phyloP scores from a whole-genome alignment of 1,140 invertebrate species.

The Maniola jurtina region DNA sequence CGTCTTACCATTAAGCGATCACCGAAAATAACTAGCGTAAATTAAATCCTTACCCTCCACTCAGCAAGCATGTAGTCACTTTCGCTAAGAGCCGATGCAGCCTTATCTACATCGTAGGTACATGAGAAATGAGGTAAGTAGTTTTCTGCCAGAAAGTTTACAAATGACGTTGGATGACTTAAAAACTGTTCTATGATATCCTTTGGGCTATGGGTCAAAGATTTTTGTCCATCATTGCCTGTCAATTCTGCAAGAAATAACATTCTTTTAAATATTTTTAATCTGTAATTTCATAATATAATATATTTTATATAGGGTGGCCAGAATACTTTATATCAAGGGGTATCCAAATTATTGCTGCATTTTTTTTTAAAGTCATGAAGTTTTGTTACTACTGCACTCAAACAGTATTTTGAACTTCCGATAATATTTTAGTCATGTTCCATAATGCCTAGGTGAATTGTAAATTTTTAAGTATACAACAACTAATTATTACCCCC shows the following conservation, averaged over 20 bases:
- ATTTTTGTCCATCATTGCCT: conserved; percentile 47
- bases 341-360: too few relatives aligned
- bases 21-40: too few relatives aligned
- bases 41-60: conserved; percentile 78
- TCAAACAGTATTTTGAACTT: too few relatives aligned
- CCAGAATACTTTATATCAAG: too few relatives aligned
- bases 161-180: conserved; percentile 81
- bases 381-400: too few relatives aligned
- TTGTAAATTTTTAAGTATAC: too few relatives aligned
- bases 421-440: too few relatives aligned
- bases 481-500: too few relatives aligned
- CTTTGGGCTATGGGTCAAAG: conserved; percentile 82
- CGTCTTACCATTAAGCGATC: too few relatives aligned
- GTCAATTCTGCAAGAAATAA: conserved; percentile 44
- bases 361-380: too few relatives aligned
- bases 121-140: conserved; percentile 84
- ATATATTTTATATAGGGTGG: conserved; percentile 5
- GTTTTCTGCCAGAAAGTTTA: conserved; percentile 86
- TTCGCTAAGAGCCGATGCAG: conserved; percentile 81
- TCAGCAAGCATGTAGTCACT: conserved; percentile 83
- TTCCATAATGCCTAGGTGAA: too few relatives aligned
- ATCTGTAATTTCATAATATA: conserved; percentile 8
- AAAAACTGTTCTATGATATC: conserved; percentile 82
- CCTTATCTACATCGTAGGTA: conserved; percentile 78
- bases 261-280: background rate